phyloP scores from a whole-genome alignment of 1,140 invertebrate genomes.

The Cepaea nemoralis region DNA sequence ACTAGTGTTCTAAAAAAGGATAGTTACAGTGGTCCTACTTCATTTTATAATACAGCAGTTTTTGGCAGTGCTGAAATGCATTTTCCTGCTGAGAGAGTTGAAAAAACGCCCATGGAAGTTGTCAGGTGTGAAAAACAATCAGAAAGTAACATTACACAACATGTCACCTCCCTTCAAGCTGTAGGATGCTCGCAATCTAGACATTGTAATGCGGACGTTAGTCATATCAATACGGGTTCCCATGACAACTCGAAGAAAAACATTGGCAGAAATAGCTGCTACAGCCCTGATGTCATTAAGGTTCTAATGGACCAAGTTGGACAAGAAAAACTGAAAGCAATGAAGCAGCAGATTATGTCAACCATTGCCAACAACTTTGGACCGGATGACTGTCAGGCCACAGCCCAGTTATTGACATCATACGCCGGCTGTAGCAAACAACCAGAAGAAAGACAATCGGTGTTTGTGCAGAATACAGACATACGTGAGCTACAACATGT shows the following conservation, averaged over 20 bases:
- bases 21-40: not conserved
- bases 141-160: not conserved
- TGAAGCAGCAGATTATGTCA: constrained; percentile 25
- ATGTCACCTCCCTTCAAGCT: not conserved
- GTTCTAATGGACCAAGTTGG: constrained; percentile 49
- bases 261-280: constrained; percentile 16
- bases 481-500: not conserved
- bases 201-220: not conserved
- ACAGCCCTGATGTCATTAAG: constrained; percentile 54
- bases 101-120: not conserved
- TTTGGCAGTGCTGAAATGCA: not conserved
- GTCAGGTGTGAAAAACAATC: not conserved
- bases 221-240: not conserved
- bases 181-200: not conserved
- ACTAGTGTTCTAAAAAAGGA: not conserved
- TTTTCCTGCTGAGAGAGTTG: not conserved
- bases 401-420: constrained; percentile 21
- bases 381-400: constrained; percentile 15
- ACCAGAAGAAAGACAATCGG: not conserved
- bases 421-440: not conserved
- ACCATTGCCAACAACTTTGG: constrained; percentile 13
- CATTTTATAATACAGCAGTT: not conserved
- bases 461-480: not conserved
- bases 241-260: not conserved
- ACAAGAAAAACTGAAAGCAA: constrained; percentile 25